Conservation (phyloP, 1,140 invertebrate genomes). For the Atta cephalotes region DNA sequence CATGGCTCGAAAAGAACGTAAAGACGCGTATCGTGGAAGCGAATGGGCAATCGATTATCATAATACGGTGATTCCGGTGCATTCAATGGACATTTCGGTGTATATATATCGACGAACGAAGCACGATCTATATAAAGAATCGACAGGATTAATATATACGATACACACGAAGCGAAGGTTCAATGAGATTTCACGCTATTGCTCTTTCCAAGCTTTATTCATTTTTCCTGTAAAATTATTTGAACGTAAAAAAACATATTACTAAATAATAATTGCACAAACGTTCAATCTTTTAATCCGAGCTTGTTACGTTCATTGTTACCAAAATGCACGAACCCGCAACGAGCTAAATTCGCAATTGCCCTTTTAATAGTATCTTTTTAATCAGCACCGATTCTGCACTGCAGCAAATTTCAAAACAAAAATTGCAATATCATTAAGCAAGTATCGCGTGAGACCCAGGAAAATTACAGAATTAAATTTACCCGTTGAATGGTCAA, state of each 20-base stretch:
- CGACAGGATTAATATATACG: slow-evolving; percentile 38
- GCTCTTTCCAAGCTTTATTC: slow-evolving; percentile 4
- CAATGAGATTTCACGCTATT: slow-evolving; percentile 26
- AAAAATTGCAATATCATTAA: slow-evolving; percentile 38
- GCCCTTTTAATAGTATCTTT: slow-evolving; percentile 45
- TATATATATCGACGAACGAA: slow-evolving; percentile 40
- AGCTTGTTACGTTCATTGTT: slow-evolving; percentile 2
- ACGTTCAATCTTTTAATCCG: slow-evolving; percentile 30
- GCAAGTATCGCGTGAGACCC: not conserved
- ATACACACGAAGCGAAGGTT: not conserved
- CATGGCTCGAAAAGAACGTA: slow-evolving; percentile 38
- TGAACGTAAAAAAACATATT: not conserved
- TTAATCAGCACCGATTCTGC: slow-evolving; percentile 38
- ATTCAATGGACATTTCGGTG: slow-evolving; percentile 52
- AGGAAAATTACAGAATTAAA: slow-evolving; percentile 18
- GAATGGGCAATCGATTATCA: slow-evolving; percentile 77
- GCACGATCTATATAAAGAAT: slow-evolving; percentile 54
- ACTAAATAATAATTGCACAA: slow-evolving; percentile 11
- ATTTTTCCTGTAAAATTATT: not conserved
- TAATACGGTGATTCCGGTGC: slow-evolving; percentile 76
- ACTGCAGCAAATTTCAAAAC: not conserved
- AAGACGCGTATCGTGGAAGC: slow-evolving; percentile 64
- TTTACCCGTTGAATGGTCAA: slow-evolving; percentile 19
- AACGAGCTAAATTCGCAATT: slow-evolving; percentile 23
- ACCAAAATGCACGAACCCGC: not conserved